Base-by-base conservation (phyloP, 2,797 vertebrate species). In the Gallinago solitaria region DNA sequence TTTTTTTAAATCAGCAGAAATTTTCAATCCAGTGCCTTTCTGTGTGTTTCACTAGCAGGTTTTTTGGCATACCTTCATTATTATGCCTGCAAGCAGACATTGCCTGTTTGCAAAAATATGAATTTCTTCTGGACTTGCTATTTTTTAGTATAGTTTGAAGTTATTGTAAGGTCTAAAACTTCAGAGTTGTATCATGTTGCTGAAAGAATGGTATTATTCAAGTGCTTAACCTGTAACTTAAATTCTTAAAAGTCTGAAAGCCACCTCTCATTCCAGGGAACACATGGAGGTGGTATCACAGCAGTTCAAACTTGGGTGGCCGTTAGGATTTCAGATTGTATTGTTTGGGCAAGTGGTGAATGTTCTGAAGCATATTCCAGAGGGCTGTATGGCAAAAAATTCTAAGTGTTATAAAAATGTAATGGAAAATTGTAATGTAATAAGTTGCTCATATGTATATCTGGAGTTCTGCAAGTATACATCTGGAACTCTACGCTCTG, bases 401-500 rank as follows among this genome's bases (percentile, higher is more conserved):
- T 88, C 45, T 37, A 95, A 60, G 77, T 87, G 93, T 94, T 88
- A 94, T 65, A 89, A 96, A 95, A 96, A 89, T 94, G 95, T 95
- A 93, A 96, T 96, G 96, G 96, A 97, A 97, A 96, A 86, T 71
- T 35, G 57, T 95, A 96, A 92, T 28, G 86, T 70, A 95, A 95
- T 97, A 96, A 94, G 94, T 94, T 94, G 84, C 61, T 90, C 89
- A 68, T 74, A 82, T 86, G 87, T 83, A 71, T 97, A 97, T 95
- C 92, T 88, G 95, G 51, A 84, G 17, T 89, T 92, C 48, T 94
- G 89, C 87, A 77, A 92, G 90, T 95, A 86, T 75, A 85, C 95
- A 96, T 97, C 89, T 97, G 96, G 97, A 97, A 83, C 67, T 75
- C 85, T 87, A 61, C 90, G 95, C 69, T 93, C 73, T 96, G 95